Percentiles rank a stretch among this genome's conserved stretches.
phyloP scores from a whole-genome alignment of 2,888 invertebrate genomes.

The Epinotia nisella region DNA sequence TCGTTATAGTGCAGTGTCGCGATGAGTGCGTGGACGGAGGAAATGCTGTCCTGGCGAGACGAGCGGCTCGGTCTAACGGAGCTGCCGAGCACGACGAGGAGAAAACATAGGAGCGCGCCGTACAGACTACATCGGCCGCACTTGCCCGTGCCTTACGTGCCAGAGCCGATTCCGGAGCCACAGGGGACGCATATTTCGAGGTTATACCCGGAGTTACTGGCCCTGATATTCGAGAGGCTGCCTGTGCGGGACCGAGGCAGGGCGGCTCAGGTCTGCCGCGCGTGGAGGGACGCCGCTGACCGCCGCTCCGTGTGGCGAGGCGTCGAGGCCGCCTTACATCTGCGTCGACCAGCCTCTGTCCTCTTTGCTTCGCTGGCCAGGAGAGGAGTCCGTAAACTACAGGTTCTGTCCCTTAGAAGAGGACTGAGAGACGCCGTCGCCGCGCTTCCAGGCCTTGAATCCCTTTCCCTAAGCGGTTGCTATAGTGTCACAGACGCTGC shows the following conservation, averaged over 20 bases:
- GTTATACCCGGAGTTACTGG: conserved; percentile 96
- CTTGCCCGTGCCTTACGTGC: conserved; percentile 77
- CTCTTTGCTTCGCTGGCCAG: conserved; percentile 94
- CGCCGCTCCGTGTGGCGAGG: conserved; percentile 97
- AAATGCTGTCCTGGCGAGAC: conserved; percentile 79
- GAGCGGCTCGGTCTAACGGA: conserved; percentile 78
- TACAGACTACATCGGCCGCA: conserved; percentile 88
- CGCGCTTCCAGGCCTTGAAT: conserved; percentile 93
- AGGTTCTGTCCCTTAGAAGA: conserved; percentile 93
- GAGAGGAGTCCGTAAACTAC: conserved; percentile 94
- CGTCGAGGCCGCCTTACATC: conserved; percentile 95
- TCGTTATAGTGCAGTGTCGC: conserved; percentile 75
- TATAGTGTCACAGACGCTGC: conserved; percentile 96
- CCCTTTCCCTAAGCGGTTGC: conserved; percentile 95
- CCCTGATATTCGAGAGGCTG: conserved; percentile 95
- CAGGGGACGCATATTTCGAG: conserved; percentile 91
- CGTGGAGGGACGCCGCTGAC: conserved; percentile 97
- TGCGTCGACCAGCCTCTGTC: conserved; percentile 92
- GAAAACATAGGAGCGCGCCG: conserved; percentile 86
- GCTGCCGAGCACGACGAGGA: conserved; percentile 77
- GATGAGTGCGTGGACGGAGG: conserved; percentile 83
- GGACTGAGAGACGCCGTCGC: conserved; percentile 94
- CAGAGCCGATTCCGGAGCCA: conserved; percentile 79
- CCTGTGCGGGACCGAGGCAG: conserved; percentile 95
- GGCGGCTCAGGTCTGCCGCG: conserved; percentile 94